Conservation (phyloP, 2,888 invertebrate genomes). For the Drepanosiphum platanoidis region DNA sequence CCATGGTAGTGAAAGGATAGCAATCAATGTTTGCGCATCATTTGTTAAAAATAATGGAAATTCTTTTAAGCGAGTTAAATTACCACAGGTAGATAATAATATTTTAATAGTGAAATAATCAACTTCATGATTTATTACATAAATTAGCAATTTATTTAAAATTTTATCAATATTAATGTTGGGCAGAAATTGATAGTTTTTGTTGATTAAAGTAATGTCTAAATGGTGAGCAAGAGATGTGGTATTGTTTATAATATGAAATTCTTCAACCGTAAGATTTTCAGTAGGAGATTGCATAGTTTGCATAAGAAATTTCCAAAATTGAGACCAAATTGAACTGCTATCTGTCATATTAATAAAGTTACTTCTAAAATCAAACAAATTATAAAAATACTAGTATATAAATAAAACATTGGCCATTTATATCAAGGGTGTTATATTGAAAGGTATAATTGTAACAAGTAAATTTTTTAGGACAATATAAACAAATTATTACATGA, state of each 20-base stretch:
- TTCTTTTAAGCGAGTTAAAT: constrained; percentile 35
- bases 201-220: constrained; percentile 22
- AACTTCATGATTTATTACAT: constrained; percentile 26
- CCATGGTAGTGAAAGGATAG: constrained; percentile 48
- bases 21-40: constrained; percentile 42
- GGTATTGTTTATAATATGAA: constrained; percentile 31
- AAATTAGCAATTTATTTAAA: constrained; percentile 35
- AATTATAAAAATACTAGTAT: background rate
- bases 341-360: background rate
- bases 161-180: constrained; percentile 31
- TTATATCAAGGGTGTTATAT: background rate
- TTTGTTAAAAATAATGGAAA: constrained; percentile 16
- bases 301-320: constrained; percentile 27
- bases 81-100: constrained; percentile 38
- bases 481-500: too few relatives aligned
- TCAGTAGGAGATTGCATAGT: constrained; percentile 21
- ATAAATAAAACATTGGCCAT: background rate
- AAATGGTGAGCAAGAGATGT: constrained; percentile 31
- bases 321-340: constrained; percentile 44
- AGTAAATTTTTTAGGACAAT: too few relatives aligned
- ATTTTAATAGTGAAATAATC: constrained; percentile 21
- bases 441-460: background rate
- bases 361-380: constrained; percentile 27
- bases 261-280: constrained; percentile 31
- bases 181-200: constrained; percentile 28